Conservation (phyloP, 2,797 vertebrate genomes). For the Balearica regulorum region DNA sequence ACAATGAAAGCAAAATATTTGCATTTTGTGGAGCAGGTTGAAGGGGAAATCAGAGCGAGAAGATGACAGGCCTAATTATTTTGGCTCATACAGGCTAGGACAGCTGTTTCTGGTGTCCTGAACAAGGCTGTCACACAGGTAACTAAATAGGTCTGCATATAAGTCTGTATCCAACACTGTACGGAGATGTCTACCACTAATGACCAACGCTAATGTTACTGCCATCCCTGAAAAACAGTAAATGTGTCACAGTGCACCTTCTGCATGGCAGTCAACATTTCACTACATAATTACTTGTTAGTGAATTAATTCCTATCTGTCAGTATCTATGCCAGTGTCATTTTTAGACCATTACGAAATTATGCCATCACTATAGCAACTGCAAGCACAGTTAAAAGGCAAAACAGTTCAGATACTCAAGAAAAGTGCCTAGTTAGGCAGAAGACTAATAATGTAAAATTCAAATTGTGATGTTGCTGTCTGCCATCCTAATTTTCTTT, state of each 20-base stretch:
- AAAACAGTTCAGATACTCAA: slow-evolving; percentile 74
- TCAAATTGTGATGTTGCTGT: slow-evolving; percentile 51
- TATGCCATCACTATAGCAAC: slow-evolving; percentile 84
- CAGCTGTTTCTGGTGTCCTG: slow-evolving; percentile 99
- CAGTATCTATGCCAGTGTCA: slow-evolving; percentile 84
- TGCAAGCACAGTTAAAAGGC: slow-evolving; percentile 79
- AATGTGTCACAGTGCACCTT: slow-evolving; percentile 89
- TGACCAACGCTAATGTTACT: slow-evolving; percentile 99
- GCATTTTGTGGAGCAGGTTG: slow-evolving; percentile 99
- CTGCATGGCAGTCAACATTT: slow-evolving; percentile 93
- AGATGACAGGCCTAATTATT: slow-evolving; percentile 99
- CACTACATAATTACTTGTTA: slow-evolving; percentile 95
- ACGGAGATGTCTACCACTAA: slow-evolving; percentile 93
- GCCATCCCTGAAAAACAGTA: slow-evolving; percentile 91
- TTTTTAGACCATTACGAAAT: slow-evolving; percentile 87
- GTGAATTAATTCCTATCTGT: slow-evolving; percentile 94
- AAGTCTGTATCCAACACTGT: slow-evolving; percentile 93
- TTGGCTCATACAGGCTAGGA: slow-evolving; percentile 99
- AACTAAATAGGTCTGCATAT: slow-evolving; percentile 99
- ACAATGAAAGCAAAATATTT: slow-evolving; percentile 99
- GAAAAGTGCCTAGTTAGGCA: slow-evolving; percentile 78
- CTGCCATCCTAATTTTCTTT: slow-evolving; percentile 71
- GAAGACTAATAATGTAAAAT: slow-evolving; percentile 72
- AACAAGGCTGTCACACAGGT: slow-evolving; percentile 99
- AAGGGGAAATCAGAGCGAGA: slow-evolving; percentile 97